Conservation (phyloP, 2,797 vertebrate species). For the Carapus acus region DNA sequence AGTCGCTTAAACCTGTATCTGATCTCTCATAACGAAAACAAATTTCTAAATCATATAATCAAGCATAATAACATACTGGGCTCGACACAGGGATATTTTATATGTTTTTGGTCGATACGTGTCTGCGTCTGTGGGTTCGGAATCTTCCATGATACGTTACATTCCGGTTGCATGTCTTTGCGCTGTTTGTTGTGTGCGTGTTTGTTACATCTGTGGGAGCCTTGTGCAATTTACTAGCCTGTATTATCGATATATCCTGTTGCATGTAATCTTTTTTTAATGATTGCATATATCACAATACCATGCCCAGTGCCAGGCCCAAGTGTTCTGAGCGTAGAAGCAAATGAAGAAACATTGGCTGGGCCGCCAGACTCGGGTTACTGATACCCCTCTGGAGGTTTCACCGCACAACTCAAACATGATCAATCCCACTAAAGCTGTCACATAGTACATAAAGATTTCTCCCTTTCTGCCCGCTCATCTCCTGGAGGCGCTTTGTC, state of each 20-base stretch:
- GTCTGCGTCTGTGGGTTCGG: not conserved
- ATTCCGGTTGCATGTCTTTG: not conserved
- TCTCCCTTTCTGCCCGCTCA: conserved; percentile 38
- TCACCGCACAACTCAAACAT: conserved; percentile 61
- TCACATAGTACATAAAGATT: conserved; percentile 45
- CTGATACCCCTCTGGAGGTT: conserved; percentile 55
- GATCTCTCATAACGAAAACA: conserved; percentile 37
- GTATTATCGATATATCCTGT: conserved; percentile 25
- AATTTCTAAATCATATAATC: conserved; percentile 36
- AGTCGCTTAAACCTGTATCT: conserved; percentile 37
- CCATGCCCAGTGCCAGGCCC: conserved; percentile 36
- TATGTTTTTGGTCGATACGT: conserved; percentile 4
- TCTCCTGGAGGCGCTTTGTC: conserved; percentile 42
- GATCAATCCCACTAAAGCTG: conserved; percentile 62
- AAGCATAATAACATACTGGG: conserved; percentile 15
- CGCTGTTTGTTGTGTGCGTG: not conserved
- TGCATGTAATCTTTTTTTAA: conserved; percentile 11
- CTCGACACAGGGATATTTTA: conserved; percentile 11
- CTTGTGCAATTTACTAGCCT: conserved; percentile 11
- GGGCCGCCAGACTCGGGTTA: conserved; percentile 49
- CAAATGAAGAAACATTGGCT: conserved; percentile 45
- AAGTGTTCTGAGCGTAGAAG: conserved; percentile 19
- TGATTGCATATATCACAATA: conserved; percentile 28
- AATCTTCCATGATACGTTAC: conserved; percentile 1
- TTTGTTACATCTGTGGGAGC: conserved; percentile 20